Base-by-base conservation (phyloP, 2,113 vertebrate species). In the Lagenorhynchus albirostris region DNA sequence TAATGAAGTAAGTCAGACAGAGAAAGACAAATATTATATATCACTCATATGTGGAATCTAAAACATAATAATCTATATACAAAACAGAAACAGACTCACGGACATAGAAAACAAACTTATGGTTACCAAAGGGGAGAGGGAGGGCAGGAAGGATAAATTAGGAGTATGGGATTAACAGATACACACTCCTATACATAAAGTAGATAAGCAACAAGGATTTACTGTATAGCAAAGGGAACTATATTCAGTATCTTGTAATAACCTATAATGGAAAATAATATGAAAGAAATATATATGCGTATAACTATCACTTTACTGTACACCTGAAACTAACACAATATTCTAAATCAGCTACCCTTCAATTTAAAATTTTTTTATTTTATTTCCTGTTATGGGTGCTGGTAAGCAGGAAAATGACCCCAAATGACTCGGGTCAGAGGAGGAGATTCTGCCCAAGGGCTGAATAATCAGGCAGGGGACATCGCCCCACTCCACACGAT, bases 401-500 rank as follows among this genome's bases (percentile, higher is more conserved):
- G 62, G 29, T 20, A 36, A 79, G 44, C 44, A 65, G 14, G 80
- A 68, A 79, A 79, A 76, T 77, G 83, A 85, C 44, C 71, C 85
- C 3, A 44, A 2, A 33, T 6, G 50, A n/a, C 76, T 76, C 8
- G 38, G 50, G 62, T 29, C 60, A 41, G 38, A 86, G 71, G 70
- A 79, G 26, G 31, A 79, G 71, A 50, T 1, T 0, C 8, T 21
- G n/a, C 31, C 31, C 44, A 12, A 31, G 5, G 4, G 36, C 26
- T 63, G 26, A 55, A 33, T 53, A 18, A 41, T 18, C 85, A 15
- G 50, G 68, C 2, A 6, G 0, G 1, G 63, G 26, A 25, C 2
- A 38, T 26, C 58, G 9, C 33, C 67, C 31, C 20, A 14, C 44
- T n/a, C 4, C 13, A 1, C 53, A 4, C 0, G 10, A 8, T 20